Evolutionary conservation across 1,140 invertebrate species (phyloP), one percentile per base, ranked within the genome.

Genomic region (Ridgeia piscesae): DNA sequence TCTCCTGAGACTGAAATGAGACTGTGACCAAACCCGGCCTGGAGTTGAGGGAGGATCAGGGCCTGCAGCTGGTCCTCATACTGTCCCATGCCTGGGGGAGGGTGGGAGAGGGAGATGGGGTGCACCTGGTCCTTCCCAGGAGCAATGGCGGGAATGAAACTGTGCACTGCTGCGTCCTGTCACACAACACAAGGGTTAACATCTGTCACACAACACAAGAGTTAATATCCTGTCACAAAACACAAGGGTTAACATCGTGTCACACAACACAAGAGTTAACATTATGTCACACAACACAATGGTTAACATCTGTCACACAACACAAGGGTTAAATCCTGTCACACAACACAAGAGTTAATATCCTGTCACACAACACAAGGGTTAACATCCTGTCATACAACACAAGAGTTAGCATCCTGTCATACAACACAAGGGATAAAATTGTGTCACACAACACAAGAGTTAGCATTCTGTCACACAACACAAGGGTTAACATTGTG

Each of bases 41-140:
- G 93, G 6, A 95, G 92, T 92, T 94, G 93, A 0, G 95, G 95
- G 91, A 94, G 91, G 14, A 95, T 93, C 2, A 95, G 92, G 11
- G 34, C 91, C 88, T 94, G 93, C 89, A 95, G 91, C 77, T 92
- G 92, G 21, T 92, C 92, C 42, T 93, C 93, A 90, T 94, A 93
- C 34, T 93, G 93, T 88, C 94, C 94, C 92, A 95, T 92, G 4
- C 95, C 95, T n/a, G 93, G 92, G 33, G 94, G 93, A 27, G 93
- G 88, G 48, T 93, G 93, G 0, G 94, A 21, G 58, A 77, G 58
- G 58, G 27, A 77, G 6, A 21, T 77, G 58, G 58, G 58, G 58
- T 2, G 27, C 27, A 31, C 11, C 58, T 27, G 8, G 58, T 77
- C 17, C 17, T 17, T 77, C 14, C 27, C 58, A 31, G 58, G 27